Conservation (phyloP, 2,888 invertebrate species). For the Shargacucullia verbasci region DNA sequence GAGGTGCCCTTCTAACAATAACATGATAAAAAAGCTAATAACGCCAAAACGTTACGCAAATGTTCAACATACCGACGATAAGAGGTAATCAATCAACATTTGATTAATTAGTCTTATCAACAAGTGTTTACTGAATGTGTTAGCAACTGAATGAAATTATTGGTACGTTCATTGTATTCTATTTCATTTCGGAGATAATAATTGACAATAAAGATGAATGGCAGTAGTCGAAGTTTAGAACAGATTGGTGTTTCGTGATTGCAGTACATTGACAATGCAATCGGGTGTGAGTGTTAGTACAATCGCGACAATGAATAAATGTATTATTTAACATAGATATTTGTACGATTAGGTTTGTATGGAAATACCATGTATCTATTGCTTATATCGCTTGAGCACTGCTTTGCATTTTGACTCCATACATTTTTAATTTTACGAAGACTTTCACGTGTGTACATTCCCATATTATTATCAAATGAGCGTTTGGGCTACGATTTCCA, state of each 20-base stretch:
- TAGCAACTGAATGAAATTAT: slow-evolving; percentile 47
- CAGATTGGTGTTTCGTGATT: slow-evolving; percentile 26
- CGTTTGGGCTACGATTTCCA: no score
- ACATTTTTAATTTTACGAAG: no score
- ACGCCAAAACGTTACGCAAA: slow-evolving; percentile 6
- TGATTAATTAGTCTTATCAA: slow-evolving; percentile 68
- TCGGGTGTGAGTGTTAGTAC: slow-evolving; percentile 25
- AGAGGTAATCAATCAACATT: slow-evolving; percentile 63
- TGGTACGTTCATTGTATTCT: slow-evolving; percentile 31
- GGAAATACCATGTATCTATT: slow-evolving; percentile 19
- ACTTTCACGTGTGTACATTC: no score
- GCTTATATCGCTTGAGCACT: no score
- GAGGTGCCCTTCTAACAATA: slow-evolving; percentile 13
- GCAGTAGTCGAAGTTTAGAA: slow-evolving; percentile 26
- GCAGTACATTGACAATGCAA: slow-evolving; percentile 29
- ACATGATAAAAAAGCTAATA: slow-evolving; percentile 34
- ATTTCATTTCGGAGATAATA: slow-evolving; percentile 36
- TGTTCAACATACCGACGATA: slow-evolving; percentile 42
- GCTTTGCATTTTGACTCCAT: no score
- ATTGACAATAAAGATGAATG: slow-evolving; percentile 3
- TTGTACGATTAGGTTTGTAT: slow-evolving; percentile 20
- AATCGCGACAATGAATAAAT: slow-evolving; percentile 31
- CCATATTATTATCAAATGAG: no score
- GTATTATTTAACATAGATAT: slow-evolving; percentile 22
- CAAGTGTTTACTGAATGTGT: slow-evolving; percentile 33